phyloP scores from a whole-genome alignment of 2,797 vertebrate genomes.

The Ambastaia sidthimunki region DNA sequence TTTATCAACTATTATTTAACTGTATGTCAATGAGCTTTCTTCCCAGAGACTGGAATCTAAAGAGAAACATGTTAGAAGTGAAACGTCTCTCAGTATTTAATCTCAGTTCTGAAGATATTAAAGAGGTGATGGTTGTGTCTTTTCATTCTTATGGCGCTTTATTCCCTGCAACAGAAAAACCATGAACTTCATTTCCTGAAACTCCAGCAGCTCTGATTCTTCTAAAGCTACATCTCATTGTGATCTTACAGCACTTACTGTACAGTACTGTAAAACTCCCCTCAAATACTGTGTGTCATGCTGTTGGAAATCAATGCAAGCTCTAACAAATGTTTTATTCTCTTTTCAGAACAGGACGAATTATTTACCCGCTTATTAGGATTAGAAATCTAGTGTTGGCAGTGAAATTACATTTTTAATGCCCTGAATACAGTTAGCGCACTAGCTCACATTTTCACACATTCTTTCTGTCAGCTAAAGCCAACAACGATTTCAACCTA shows the following conservation, averaged over 20 bases:
- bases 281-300: not conserved
- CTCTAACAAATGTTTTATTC: not conserved
- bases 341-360: not conserved
- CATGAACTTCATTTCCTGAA: no score
- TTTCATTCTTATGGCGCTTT: no score
- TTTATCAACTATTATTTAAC: no score
- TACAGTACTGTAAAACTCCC: not conserved
- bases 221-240: no score
- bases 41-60: no score
- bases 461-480: constrained; percentile 13
- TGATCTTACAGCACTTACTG: not conserved
- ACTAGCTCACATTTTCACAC: constrained; percentile 1
- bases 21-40: no score
- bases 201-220: no score
- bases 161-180: no score
- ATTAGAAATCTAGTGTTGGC: constrained; percentile 36
- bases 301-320: not conserved
- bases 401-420: constrained; percentile 19
- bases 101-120: no score
- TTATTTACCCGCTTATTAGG: constrained; percentile 17
- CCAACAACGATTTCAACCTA: not conserved
- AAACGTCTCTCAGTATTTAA: no score
- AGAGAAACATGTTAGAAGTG: no score
- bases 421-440: not conserved
- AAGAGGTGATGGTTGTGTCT: no score